Evolutionary conservation across 2,797 vertebrate species (phyloP), one percentile per base, ranked within the genome.

Genomic region (Diplodus puntazzo): DNA sequence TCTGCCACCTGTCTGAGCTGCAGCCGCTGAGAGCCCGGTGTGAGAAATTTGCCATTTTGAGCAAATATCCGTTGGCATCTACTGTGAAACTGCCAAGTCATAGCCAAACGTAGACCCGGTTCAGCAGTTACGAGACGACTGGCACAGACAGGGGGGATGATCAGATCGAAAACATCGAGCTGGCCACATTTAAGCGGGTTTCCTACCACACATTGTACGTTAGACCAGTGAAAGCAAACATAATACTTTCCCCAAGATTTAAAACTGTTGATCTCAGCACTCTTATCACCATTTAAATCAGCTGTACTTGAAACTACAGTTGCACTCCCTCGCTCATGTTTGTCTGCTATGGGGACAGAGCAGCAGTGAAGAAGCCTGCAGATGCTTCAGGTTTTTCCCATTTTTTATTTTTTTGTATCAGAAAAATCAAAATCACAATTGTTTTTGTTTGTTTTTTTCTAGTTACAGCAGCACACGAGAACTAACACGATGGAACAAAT

Each of bases 151-250:
- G n/a, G 27, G 30, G 54, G 12, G 73, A 16, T 0, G 42, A 67
- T 93, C 87, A 90, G 48, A 89, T 1, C 34, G 82, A 93, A 87
- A 92, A 83, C 50, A 18, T 13, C 61, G 80, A 69, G 60, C 11
- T 23, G 43, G 69, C 82, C 88, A 53, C 85, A 86, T 46, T 81
- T n/a, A 7, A 75, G 18, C 27, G 3, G 65, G 45, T 67, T 74
- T 77, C 76, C 60, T 17, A 90, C 93, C 90, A 46, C 91, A 89
- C 10, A 12, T 65, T 17, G 70, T 70, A 90, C 86, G 89, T 94
- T 94, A 87, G 3, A 48, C 75, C 80, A 85, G 25, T 71, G 81
- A 89, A 83, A 92, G 75, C 75, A 46, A 34, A 73, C 0, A 17
- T 50, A 54, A 53, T 30, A 42, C 55, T 73, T 83, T 84, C 76